Base-by-base conservation (phyloP, 2,113 vertebrate species). In the Upupa epops region DNA sequence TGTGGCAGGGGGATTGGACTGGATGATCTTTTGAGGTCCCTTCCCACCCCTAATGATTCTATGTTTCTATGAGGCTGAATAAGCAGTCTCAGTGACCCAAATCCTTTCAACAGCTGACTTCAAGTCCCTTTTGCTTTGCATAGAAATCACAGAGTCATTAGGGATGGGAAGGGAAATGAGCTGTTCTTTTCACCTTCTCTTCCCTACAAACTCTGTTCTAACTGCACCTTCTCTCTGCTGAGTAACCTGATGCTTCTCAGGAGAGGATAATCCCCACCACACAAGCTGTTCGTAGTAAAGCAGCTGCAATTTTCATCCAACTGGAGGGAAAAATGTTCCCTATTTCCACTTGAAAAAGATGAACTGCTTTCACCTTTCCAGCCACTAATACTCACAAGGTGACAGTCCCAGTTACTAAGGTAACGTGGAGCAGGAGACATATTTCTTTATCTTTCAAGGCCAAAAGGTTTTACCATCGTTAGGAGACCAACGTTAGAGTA, bases 381-480 rank as follows among this genome's bases (percentile, higher is more conserved):
- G 85, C 96, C 93, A 95, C 90, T 96, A 96, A 95, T 94, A 94
- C 91, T 96, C 82, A 76, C 95, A 96, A 97, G 88, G 79, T 37
- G 69, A 95, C 83, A 36, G 89, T 96, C 90, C 90, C 97, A 94
- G 97, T 98, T 97, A 96, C 97, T 97, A 97, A 93, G 97, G 97
- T 97, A 98, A 97, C 97, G 81, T 51, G 86, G 92, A 97, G 92
- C 91, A 95, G 92, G 83, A 93, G 93, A 90, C 45, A 21, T 92
- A 95, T 97, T 97, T 97, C 95, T 80, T 92, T 97, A 93, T 87
- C 84, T 96, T 97, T 96, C 97, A 97, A 97, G 97, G 97, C 88
- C 91, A 90, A 94, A 88, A 96, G 91, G 55, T 95, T 97, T 97
- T 96, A 88, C 83, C 94, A 84, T 78, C 89, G 89, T 94, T 95